phyloP scores from a whole-genome alignment of 2,888 invertebrate genomes.

The Merodon equestris region DNA sequence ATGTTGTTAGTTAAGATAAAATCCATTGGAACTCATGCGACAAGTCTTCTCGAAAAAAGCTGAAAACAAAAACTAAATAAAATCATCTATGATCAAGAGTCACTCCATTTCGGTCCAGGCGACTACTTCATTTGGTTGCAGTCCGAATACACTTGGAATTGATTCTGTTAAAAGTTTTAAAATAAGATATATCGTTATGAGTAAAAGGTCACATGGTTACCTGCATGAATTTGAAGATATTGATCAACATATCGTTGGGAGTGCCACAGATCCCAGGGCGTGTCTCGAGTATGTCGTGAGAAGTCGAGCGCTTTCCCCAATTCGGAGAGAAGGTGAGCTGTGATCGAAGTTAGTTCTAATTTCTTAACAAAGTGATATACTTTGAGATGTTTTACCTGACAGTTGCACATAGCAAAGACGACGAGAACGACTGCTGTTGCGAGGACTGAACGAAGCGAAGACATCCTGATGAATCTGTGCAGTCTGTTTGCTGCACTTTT shows the following conservation, averaged over 20 bases:
- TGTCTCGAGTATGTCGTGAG: conserved; percentile 39
- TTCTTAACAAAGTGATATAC: not conserved
- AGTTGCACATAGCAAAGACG: conserved; percentile 47
- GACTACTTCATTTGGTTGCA: conserved; percentile 67
- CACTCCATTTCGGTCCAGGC: not conserved
- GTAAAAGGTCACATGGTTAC: conserved; percentile 50
- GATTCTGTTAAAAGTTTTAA: conserved; percentile 49
- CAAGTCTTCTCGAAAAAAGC: conserved; percentile 12
- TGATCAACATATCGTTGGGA: conserved; percentile 76
- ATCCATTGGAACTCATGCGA: conserved; percentile 49
- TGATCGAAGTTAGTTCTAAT: not conserved
- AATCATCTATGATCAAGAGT: conserved; percentile 30
- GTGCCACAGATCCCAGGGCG: conserved; percentile 73
- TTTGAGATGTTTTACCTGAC: conserved; percentile 36
- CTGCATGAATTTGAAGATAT: conserved; percentile 77
- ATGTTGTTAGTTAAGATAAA: not conserved
- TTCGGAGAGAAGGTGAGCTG: conserved; percentile 70
- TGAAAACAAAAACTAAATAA: not conserved
- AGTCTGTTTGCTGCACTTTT: conserved; percentile 27
- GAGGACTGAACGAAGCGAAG: conserved; percentile 51
- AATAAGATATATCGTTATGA: not conserved
- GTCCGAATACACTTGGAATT: conserved; percentile 68
- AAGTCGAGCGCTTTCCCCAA: conserved; percentile 69
- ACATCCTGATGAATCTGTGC: conserved; percentile 54
- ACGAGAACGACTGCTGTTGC: conserved; percentile 44